Conservation (phyloP, 2,797 vertebrate species). For the Typhlichthys eigenmanni region DNA sequence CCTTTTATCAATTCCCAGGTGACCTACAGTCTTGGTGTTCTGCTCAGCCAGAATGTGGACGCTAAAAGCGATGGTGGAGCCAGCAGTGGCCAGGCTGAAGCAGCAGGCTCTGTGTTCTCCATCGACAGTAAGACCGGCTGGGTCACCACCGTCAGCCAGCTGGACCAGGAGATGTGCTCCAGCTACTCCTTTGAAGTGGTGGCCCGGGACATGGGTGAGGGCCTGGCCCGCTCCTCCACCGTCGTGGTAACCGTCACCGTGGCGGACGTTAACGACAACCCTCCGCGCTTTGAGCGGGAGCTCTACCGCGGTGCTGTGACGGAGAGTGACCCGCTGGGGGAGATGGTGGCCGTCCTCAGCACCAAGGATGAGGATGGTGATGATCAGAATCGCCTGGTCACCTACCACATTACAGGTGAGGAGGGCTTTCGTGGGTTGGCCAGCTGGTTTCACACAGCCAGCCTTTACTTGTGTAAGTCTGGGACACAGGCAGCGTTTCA, state of each 20-base stretch:
- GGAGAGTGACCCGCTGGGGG: conserved; percentile 89
- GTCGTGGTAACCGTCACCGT: conserved; percentile 86
- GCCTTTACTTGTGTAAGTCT: no score
- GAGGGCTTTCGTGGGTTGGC: background rate
- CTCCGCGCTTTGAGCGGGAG: conserved; percentile 88
- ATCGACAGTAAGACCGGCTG: conserved; percentile 94
- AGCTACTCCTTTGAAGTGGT: conserved; percentile 86
- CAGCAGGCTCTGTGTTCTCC: conserved; percentile 76
- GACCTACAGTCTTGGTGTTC: conserved; percentile 83
- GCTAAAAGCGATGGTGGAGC: conserved; percentile 35
- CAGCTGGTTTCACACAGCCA: background rate
- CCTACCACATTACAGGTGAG: conserved; percentile 91
- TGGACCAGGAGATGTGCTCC: conserved; percentile 87
- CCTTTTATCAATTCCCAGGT: conserved; percentile 64
- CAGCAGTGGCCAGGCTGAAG: background rate
- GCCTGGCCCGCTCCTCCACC: conserved; percentile 81
- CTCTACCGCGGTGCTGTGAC: conserved; percentile 90
- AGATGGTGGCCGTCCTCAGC: conserved; percentile 89
- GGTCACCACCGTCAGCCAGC: conserved; percentile 87
- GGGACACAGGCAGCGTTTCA: no score
- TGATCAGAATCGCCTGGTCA: conserved; percentile 88
- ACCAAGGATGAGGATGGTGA: conserved; percentile 88
- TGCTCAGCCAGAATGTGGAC: conserved; percentile 69
- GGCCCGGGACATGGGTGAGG: conserved; percentile 89
- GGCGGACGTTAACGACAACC: conserved; percentile 93